phyloP scores from a whole-genome alignment of 2,888 invertebrate species.

The Erebia palarica region DNA sequence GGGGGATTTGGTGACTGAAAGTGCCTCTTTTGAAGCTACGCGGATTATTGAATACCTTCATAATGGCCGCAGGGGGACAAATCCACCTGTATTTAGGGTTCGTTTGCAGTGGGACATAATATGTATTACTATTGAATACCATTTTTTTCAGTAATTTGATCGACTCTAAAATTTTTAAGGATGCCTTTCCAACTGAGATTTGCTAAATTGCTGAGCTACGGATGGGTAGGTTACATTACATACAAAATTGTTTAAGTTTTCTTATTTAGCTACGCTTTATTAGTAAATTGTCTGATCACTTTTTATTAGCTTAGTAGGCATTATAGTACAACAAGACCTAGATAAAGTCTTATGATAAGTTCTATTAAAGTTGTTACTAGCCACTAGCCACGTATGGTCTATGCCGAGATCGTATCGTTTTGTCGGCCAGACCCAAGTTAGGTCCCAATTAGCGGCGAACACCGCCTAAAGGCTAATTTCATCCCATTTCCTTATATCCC shows the following conservation, averaged over 20 bases:
- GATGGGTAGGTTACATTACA: no score
- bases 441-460: conserved; percentile 69
- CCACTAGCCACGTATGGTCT: conserved; percentile 11
- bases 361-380: background rate
- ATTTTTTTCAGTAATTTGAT: background rate
- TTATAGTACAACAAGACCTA: background rate
- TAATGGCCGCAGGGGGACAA: conserved; percentile 15
- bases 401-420: conserved; percentile 35
- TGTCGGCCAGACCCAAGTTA: conserved; percentile 55
- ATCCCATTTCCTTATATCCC: conserved; percentile 51
- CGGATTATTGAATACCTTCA: conserved; percentile 36
- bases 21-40: conserved; percentile 33
- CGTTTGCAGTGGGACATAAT: background rate
- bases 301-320: no score
- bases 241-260: no score
- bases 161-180: background rate
- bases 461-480: conserved; percentile 58
- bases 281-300: no score
- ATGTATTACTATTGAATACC: background rate
- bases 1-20: conserved; percentile 65
- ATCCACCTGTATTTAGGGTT: conserved; percentile 25
- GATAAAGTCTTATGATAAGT: background rate
- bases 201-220: no score
- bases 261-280: no score
- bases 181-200: no score